Percentiles rank a stretch among this genome's conserved stretches.
Evolutionary conservation across 2,888 invertebrate genomes (phyloP).

Genomic region (Melanostoma scalare): DNA sequence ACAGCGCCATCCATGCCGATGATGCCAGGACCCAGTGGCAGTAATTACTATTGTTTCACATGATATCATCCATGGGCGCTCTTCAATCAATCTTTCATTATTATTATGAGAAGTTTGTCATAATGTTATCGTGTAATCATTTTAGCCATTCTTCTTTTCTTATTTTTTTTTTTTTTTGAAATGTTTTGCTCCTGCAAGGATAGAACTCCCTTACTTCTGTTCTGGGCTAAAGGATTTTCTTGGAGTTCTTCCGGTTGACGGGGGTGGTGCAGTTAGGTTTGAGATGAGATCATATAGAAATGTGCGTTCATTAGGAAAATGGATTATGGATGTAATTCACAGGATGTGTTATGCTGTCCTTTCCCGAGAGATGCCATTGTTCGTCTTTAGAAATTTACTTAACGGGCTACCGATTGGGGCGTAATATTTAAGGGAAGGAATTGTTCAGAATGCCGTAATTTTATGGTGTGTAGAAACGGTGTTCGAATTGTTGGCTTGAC

Average conservation of each 20-base stretch:
- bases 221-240: constrained; percentile 33
- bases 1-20: constrained; percentile 13
- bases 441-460: too few relatives aligned
- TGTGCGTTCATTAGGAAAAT: constrained; percentile 61
- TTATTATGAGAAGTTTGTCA: constrained; percentile 67
- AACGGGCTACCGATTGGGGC: neutral
- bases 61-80: constrained; percentile 70
- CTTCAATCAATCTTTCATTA: constrained; percentile 72
- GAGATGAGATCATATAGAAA: constrained; percentile 42
- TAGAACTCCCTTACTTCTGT: neutral
- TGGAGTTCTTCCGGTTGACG: constrained; percentile 21
- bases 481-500: too few relatives aligned
- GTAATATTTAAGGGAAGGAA: too few relatives aligned
- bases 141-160: constrained; percentile 45
- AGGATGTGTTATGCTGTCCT: constrained; percentile 15
- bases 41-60: constrained; percentile 72
- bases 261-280: neutral
- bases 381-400: constrained; percentile 6
- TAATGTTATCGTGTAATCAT: constrained; percentile 69
- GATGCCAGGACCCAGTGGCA: constrained; percentile 44
- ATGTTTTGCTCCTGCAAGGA: neutral
- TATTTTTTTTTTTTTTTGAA: neutral
- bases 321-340: constrained; percentile 58
- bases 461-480: too few relatives aligned
- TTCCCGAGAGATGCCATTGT: constrained; percentile 12